These are phyloP conservation scores for Enteromius anoplus DNA, from an alignment of 2,797 vertebrate genomes.

Conservation along the genomic window DNA sequence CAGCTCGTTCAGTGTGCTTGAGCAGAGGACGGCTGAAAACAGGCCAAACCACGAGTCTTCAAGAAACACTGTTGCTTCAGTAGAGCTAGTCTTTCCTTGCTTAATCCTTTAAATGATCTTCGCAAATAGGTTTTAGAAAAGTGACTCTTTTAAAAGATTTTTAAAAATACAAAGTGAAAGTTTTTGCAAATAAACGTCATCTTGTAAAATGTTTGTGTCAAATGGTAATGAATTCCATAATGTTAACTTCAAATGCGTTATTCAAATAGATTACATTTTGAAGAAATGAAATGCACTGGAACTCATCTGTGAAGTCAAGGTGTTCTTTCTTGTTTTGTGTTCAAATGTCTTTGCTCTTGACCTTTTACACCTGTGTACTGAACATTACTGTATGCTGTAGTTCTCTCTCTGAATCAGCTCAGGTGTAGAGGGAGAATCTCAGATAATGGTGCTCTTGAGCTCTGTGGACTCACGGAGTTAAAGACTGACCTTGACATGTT, in stretches of 20 bases:
- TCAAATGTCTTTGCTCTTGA: neutral
- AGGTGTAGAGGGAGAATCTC: neutral
- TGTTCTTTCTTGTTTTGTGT: neutral
- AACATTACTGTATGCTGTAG: neutral
- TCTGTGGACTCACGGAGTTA: neutral
- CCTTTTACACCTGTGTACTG: neutral
- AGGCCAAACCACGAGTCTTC: neutral
- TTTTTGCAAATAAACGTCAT: no score
- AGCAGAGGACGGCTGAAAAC: neutral
- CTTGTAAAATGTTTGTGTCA: no score
- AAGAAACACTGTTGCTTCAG: neutral
- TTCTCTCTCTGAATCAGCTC: neutral
- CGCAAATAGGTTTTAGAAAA: neutral
- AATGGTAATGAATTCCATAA: neutral
- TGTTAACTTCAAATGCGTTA: neutral
- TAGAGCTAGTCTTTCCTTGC: neutral
- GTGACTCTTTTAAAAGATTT: neutral
- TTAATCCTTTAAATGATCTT: neutral
- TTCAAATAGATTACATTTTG: neutral
- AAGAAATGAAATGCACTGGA: neutral
- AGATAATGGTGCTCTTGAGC: neutral
- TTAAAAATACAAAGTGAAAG: no score
- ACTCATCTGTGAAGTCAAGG: neutral
- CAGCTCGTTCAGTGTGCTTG: conserved; percentile 5
- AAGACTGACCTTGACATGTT: conserved; percentile 24